Evolutionary conservation across 1,140 invertebrate genomes (phyloP), one percentile per base, ranked within the genome.

Genomic region (Temnothorax nylanderi): DNA sequence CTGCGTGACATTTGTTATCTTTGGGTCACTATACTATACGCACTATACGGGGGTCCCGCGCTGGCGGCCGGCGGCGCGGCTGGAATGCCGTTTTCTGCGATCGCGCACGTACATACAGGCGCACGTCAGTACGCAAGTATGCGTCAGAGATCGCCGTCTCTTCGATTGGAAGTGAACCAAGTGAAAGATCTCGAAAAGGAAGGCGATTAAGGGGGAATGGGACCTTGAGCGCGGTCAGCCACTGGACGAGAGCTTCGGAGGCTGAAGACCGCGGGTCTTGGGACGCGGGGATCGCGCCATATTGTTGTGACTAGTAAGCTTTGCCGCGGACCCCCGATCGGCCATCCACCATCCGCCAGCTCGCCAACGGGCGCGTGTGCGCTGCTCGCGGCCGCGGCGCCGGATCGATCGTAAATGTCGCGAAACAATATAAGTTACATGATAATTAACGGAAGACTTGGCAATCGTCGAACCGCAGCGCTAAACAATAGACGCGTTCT

Each of bases 141-240:
- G 60, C 64, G 85, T 69, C 60, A 74, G 56, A 60, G 86, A 85
- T 92, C 75, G 89, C 75, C 92, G 91, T 87, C 91, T 90, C 80
- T 95, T 94, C 90, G 93, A 93, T 92, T 91, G 91, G 90, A 91
- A 91, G 88, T 91, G 89, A 90, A 91, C 82, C 89, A 92, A 92
- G 94, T 93, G 92, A 93, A 93, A 93, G 93, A 93, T 93, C 92
- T 93, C 87, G 92, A 92, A 93, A 94, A 92, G 92, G 93, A 93
- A 91, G 93, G 92, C 91, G 93, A 94, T 92, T 91, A 92, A 91
- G 74, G 89, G 87, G 87, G 91, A 90, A 90, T 86, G 81, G 90
- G 92, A 94, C 94, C 94, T 94, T 94, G 94, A 94, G 93, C 91
- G 92, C 94, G 94, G 94, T 94, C 94, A 94, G 92, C 92, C 92